Base-by-base conservation (phyloP, 2,113 vertebrate species). In the Cephalopholis sonnerati region DNA sequence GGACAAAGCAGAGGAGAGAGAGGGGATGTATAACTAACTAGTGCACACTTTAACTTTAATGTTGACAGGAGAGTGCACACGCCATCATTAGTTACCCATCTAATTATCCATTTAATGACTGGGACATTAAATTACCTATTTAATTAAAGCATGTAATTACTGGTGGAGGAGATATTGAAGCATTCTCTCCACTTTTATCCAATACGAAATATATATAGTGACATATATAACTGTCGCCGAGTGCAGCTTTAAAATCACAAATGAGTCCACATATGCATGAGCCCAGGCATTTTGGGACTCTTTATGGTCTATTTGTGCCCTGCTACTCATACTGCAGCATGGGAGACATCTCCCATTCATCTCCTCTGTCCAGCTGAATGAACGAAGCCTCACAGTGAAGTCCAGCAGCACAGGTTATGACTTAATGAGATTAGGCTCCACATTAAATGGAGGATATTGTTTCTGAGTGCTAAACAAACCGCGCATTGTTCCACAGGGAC, bases 381-480 rank as follows among this genome's bases (percentile, higher is more conserved):
- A 84, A 79, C 18, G 17, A 36, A 77, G 39, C 36, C 84, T 86
- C 22, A 71, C 61, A 68, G 69, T 68, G 61, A 78, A 55, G 68
- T 86, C 74, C 75, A 55, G 81, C 77, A 41, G 73, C 64, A 29
- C 68, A 87, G 78, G 83, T 89, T 89, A 79, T 64, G 41, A 79
- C 67, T 83, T 81, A 75, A 92, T 67, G 68, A 81, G 90, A 92
- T 87, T 76, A 86, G 83, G 63, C 74, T 78, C 73, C 32, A 48
- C 32, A 86, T 85, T 79, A 88, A 86, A 83, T 68, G 68, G 48
- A 82, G 80, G 85, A 90, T 83, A 77, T 81, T 66, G 83, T 87
- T 79, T 78, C 88, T 72, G 79, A 63, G 83, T 50, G 68, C 68
- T 64, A 78, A 84, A 93, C 91, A 94, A 91, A 75, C 62, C 20